These are phyloP conservation scores for Torymus tubicola DNA, from an alignment of 2,888 invertebrate species.

Conservation along the genomic window DNA sequence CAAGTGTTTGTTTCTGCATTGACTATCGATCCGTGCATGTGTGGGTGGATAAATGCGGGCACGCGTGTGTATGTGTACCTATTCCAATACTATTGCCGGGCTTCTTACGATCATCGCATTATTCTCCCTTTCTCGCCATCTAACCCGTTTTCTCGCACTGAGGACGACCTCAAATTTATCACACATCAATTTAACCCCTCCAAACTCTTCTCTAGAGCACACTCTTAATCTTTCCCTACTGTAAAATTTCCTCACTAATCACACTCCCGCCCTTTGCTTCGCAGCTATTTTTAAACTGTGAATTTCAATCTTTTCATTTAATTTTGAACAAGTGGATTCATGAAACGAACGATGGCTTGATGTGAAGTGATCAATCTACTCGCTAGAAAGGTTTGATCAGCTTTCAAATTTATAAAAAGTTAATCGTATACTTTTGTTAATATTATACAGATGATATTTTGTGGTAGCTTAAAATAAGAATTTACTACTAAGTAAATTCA, in stretches of 20 bases:
- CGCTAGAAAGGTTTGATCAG: no score
- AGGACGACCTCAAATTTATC: conserved; percentile 10
- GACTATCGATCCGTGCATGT: conserved; percentile 41
- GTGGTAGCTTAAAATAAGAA: no score
- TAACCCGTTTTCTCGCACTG: background rate
- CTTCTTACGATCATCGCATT: conserved; percentile 31
- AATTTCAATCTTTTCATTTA: conserved; percentile 1
- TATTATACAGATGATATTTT: no score
- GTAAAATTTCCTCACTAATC: background rate
- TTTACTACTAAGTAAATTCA: no score
- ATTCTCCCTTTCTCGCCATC: background rate
- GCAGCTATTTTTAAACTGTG: conserved; percentile 18
- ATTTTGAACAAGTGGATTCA: background rate
- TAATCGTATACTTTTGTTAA: no score
- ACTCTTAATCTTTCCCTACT: background rate
- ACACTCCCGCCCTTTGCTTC: background rate
- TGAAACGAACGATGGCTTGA: no score
- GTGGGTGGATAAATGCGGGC: background rate
- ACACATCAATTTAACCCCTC: conserved; percentile 6
- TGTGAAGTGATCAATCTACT: no score
- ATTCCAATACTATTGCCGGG: background rate
- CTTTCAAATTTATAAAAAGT: no score
- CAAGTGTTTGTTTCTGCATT: conserved; percentile 30
- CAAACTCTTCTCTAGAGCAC: background rate
- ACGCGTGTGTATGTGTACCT: background rate